These are phyloP conservation scores for Shinisaurus crocodilurus DNA, from an alignment of 2,113 vertebrate genomes.

Conservation along the genomic window DNA sequence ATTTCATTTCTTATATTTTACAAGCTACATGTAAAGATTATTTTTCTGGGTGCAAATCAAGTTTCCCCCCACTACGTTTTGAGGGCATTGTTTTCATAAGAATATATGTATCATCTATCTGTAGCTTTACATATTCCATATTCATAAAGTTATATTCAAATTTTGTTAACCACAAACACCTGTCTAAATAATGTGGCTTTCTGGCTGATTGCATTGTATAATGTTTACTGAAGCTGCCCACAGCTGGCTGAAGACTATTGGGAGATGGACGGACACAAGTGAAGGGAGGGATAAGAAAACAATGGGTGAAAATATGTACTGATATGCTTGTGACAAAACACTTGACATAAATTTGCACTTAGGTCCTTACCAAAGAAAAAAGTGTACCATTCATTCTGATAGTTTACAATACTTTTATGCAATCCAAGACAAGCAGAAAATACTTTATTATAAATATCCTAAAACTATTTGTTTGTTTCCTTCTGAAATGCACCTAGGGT, in stretches of 20 bases:
- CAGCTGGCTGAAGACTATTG: not conserved
- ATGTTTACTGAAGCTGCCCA: not conserved
- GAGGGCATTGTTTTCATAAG: not conserved
- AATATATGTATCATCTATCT: not conserved
- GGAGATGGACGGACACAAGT: not conserved
- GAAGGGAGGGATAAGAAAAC: not conserved
- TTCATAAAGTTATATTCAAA: not conserved
- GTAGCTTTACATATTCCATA: not conserved
- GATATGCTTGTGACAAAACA: not conserved
- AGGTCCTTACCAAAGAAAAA: not conserved
- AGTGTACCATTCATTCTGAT: constrained; percentile 26
- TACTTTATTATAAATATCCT: constrained; percentile 31
- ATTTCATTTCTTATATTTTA: not conserved
- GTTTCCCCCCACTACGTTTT: not conserved
- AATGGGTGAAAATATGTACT: not conserved
- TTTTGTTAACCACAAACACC: not conserved
- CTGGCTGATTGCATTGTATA: not conserved
- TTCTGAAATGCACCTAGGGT: not conserved
- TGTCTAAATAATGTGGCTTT: not conserved
- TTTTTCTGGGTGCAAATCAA: not conserved
- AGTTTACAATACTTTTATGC: constrained; percentile 24
- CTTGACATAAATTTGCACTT: not conserved
- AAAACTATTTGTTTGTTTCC: constrained; percentile 21
- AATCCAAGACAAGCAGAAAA: constrained; percentile 48
- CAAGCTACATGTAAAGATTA: not conserved